These are phyloP conservation scores for Sebastes schlegelii DNA, from an alignment of 2,113 vertebrate genomes.

Conservation along the genomic window DNA sequence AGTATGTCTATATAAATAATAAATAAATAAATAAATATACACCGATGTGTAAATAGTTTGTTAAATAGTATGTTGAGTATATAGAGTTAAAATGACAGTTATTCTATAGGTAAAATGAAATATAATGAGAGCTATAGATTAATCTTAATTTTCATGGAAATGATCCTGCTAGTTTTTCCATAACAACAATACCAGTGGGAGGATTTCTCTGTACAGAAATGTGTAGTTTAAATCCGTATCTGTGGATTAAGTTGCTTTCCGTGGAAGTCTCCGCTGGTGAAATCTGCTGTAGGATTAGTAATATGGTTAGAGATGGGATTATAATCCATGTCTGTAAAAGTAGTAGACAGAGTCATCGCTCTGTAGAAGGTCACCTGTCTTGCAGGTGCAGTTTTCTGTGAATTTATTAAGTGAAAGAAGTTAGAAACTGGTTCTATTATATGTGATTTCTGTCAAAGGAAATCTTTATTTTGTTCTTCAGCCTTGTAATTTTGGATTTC, in stretches of 20 bases:
- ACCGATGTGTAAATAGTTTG: too few species aligned
- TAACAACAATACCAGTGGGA: background rate
- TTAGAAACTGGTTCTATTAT: background rate
- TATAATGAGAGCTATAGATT: background rate
- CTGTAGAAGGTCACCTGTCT: conserved; percentile 11
- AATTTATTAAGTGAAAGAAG: background rate
- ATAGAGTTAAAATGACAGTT: too few species aligned
- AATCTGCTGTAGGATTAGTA: conserved; percentile 11
- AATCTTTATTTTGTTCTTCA: background rate
- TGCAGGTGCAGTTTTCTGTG: background rate
- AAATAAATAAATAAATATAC: too few species aligned
- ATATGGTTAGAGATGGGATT: conserved; percentile 21
- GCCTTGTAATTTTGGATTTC: background rate
- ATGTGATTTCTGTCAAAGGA: conserved; percentile 1
- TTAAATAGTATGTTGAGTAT: too few species aligned
- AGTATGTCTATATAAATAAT: too few species aligned
- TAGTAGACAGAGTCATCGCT: conserved; percentile 3
- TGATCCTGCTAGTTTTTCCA: background rate
- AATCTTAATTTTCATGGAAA: background rate
- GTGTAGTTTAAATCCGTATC: conserved; percentile 18
- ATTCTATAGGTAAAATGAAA: background rate
- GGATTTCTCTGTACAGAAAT: background rate
- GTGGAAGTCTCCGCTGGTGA: background rate
- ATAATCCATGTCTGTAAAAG: conserved; percentile 24
- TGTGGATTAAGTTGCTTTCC: background rate